These are phyloP conservation scores for Junonia oenone DNA, from an alignment of 2,888 invertebrate species.

Conservation along the genomic window DNA sequence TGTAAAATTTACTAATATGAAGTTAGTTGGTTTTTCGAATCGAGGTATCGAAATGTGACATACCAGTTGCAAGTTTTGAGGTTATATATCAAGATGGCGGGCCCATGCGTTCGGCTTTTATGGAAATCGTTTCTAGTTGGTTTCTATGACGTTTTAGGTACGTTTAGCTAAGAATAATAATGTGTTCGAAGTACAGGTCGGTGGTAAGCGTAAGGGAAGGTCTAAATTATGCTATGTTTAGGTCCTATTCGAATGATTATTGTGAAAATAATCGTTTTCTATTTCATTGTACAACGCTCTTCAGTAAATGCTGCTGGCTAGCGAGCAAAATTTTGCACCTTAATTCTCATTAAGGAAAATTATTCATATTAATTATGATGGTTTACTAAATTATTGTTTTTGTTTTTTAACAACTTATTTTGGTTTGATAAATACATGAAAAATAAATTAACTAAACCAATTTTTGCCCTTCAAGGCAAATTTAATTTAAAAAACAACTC, in stretches of 20 bases:
- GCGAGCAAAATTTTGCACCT: no score
- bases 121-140: conserved; percentile 16
- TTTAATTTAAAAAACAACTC: no score
- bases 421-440: no score
- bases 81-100: conserved; percentile 39
- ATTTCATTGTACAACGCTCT: not conserved
- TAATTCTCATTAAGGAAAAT: no score
- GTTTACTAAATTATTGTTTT: no score
- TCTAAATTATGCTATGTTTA: not conserved
- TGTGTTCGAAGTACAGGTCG: not conserved
- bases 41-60: not conserved
- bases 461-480: no score
- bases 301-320: no score
- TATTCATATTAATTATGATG: no score
- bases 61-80: not conserved
- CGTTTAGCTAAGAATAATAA: conserved; percentile 12
- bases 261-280: not conserved
- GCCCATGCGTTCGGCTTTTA: conserved; percentile 36
- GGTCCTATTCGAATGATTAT: not conserved
- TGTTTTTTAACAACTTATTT: no score
- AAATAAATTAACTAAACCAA: no score
- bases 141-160: conserved; percentile 38
- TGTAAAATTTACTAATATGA: no score
- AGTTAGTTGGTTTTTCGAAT: no score
- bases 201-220: not conserved